These are phyloP conservation scores for Aspidapion aeneum DNA, from an alignment of 2,888 invertebrate species.

Conservation along the genomic window DNA sequence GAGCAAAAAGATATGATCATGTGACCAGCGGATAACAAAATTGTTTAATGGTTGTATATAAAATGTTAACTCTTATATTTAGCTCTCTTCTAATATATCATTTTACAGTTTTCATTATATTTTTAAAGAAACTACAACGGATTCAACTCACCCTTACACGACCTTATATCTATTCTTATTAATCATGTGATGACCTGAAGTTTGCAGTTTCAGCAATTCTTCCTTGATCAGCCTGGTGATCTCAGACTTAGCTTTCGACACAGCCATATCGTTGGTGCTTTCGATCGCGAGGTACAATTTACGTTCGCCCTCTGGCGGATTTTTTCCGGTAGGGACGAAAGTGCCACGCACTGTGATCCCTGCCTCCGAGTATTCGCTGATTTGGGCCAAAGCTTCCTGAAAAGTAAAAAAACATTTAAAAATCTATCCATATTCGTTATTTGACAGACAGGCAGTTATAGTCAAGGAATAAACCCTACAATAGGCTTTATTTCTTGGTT, in stretches of 20 bases:
- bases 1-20: too few relatives aligned
- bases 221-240: conserved; percentile 98
- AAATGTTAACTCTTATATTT: too few relatives aligned
- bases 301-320: conserved; percentile 88
- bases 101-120: too few relatives aligned
- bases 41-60: too few relatives aligned
- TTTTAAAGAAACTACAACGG: too few relatives aligned
- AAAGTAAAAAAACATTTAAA: conserved; percentile 8
- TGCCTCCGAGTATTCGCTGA: conserved; percentile 98
- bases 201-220: conserved; percentile 88
- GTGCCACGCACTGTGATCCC: conserved; percentile 99
- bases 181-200: conserved; percentile 80
- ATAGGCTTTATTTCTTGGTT: too few relatives aligned
- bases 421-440: too few relatives aligned
- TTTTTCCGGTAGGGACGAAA: conserved; percentile 85
- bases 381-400: conserved; percentile 94
- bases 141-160: too few relatives aligned
- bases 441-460: too few relatives aligned
- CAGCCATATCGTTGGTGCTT: conserved; percentile 93
- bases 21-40: too few relatives aligned
- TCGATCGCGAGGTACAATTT: conserved; percentile 98
- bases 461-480: too few relatives aligned
- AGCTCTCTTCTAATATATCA: too few relatives aligned
- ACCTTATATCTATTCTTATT: conserved; percentile 96
- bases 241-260: conserved; percentile 94